Conservation (phyloP, 2,113 vertebrate genomes). For the Thalassarche chlororhynchos region DNA sequence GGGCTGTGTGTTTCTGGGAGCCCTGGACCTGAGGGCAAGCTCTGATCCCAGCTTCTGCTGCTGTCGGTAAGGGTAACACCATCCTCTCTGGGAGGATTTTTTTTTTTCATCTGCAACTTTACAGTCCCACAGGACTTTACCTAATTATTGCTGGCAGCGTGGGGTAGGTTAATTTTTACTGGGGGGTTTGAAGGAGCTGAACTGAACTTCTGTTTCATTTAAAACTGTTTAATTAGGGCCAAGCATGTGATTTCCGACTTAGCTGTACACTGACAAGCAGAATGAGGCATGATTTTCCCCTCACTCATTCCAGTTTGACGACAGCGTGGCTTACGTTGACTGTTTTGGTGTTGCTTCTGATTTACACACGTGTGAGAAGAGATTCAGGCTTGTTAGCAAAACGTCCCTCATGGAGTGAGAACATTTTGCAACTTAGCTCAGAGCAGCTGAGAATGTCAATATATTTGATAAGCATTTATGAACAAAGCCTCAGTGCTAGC, state of each 20-base stretch:
- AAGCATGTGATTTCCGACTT: neutral
- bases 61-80: neutral
- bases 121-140: neutral
- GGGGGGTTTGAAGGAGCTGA: neutral
- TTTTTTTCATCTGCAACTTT: neutral
- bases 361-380: neutral
- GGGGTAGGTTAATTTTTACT: neutral
- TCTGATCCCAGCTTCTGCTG: neutral
- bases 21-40: neutral
- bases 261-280: neutral
- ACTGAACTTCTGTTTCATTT: constrained; percentile 1
- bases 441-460: constrained; percentile 34
- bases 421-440: constrained; percentile 22
- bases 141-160: neutral
- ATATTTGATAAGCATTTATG: constrained; percentile 58
- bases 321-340: neutral
- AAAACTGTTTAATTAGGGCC: neutral
- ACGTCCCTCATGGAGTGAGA: neutral
- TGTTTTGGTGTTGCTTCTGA: constrained; percentile 25
- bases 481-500: neutral
- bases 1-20: neutral
- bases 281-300: neutral
- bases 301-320: neutral
- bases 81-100: neutral
- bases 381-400: neutral